Conservation (phyloP, 92 coral and sea anemone species). For the Parazoanthus swiftii region DNA sequence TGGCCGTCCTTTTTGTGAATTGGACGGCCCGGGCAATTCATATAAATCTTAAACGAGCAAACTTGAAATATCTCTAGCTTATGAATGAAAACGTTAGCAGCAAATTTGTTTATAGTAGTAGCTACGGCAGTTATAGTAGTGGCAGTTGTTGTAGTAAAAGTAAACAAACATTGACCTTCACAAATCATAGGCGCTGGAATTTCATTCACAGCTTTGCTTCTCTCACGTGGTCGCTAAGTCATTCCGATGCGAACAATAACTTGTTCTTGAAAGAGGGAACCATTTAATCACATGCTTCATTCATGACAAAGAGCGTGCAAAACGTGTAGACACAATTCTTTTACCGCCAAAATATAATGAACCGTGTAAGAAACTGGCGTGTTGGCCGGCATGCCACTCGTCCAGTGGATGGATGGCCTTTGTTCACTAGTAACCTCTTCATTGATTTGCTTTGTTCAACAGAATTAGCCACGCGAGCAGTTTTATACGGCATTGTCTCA, state of each 20-base stretch:
- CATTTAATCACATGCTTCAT: slow-evolving; percentile 35
- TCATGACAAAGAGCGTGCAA: slow-evolving; percentile 48
- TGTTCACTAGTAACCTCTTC: slow-evolving; percentile 31
- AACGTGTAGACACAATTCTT: slow-evolving; percentile 73
- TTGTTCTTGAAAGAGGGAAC: slow-evolving; percentile 34
- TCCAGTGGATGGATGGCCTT: slow-evolving; percentile 4
- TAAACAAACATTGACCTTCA: slow-evolving; percentile 31
- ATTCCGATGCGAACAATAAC: slow-evolving; percentile 45
- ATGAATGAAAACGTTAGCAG: neutral
- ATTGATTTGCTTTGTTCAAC: slow-evolving; percentile 45
- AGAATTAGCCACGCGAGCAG: slow-evolving; percentile 47
- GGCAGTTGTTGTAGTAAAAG: neutral
- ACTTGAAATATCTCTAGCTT: neutral
- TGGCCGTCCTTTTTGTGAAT: neutral
- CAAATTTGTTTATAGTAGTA: neutral
- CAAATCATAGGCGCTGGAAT: slow-evolving; percentile 35
- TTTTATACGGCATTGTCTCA: slow-evolving; percentile 16
- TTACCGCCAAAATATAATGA: slow-evolving; percentile 87
- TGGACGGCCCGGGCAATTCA: neutral
- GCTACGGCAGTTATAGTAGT: neutral
- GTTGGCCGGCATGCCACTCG: slow-evolving; percentile 50
- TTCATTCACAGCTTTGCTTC: slow-evolving; percentile 26
- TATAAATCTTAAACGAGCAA: neutral
- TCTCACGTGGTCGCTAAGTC: slow-evolving; percentile 43
- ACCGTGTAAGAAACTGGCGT: slow-evolving; percentile 72